phyloP scores from a whole-genome alignment of 2,888 invertebrate genomes.

The Drosophila mimetica region DNA sequence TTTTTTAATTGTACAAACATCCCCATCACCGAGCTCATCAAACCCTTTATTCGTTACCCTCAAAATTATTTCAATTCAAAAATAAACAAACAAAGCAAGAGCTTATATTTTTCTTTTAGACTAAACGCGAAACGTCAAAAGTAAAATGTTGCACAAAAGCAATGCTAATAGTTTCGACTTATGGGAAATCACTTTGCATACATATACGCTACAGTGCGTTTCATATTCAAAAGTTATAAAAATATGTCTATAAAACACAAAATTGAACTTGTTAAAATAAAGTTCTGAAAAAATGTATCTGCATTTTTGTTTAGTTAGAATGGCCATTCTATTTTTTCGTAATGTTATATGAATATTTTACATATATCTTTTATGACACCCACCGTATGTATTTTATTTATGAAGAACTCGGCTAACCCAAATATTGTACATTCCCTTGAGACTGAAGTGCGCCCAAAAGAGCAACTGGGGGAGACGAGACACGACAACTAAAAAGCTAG shows the following conservation, averaged over 20 bases:
- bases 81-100: slow-evolving; percentile 12
- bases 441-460: slow-evolving; percentile 30
- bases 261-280: too few relatives aligned
- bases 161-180: slow-evolving; percentile 39
- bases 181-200: slow-evolving; percentile 11
- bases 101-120: slow-evolving; percentile 17
- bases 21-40: not conserved
- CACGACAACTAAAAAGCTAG: slow-evolving; percentile 4
- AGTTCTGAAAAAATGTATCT: too few relatives aligned
- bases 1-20: not conserved
- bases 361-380: not conserved
- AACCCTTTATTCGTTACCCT: slow-evolving; percentile 1
- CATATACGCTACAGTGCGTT: slow-evolving; percentile 5
- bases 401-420: slow-evolving; percentile 59
- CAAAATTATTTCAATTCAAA: slow-evolving; percentile 14
- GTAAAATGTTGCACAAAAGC: slow-evolving; percentile 51
- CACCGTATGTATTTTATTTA: slow-evolving; percentile 9
- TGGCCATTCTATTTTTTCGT: not conserved
- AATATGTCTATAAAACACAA: not conserved
- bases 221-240: not conserved
- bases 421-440: slow-evolving; percentile 63
- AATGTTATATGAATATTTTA: not conserved
- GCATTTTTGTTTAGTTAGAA: not conserved
- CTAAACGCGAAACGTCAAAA: slow-evolving; percentile 54
- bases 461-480: slow-evolving; percentile 8